Percentiles rank a stretch among this genome's conserved stretches.
These are phyloP conservation scores for Tetranychus truncatus DNA, from an alignment of 2,888 invertebrate species.

Conservation along the genomic window DNA sequence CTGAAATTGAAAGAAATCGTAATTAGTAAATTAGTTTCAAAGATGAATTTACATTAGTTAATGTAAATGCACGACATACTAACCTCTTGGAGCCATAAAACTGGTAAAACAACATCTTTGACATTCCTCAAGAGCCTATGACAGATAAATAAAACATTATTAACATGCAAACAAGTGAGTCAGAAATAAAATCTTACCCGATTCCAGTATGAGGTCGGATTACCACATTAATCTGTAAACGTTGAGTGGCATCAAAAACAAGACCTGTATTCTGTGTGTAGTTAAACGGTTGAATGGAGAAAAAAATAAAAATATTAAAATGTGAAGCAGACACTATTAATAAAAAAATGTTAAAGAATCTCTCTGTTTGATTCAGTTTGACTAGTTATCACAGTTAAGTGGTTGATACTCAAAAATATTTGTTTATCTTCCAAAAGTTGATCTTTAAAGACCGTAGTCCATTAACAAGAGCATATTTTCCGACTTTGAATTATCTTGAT, in stretches of 20 bases:
- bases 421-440: no score
- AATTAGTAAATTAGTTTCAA: background rate
- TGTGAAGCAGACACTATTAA: background rate
- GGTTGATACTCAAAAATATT: no score
- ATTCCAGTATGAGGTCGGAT: background rate
- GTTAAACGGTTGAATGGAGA: background rate
- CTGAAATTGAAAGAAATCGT: background rate
- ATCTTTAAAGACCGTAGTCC: background rate
- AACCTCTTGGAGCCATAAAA: slow-evolving; percentile 13
- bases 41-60: background rate
- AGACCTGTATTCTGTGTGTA: background rate
- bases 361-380: background rate
- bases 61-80: background rate
- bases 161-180: background rate
- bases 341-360: background rate
- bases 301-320: background rate
- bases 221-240: slow-evolving; percentile 6
- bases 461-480: background rate
- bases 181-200: background rate
- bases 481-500: background rate
- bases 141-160: background rate
- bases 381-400: background rate
- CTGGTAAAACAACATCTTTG: background rate
- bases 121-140: background rate
- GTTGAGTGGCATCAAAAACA: slow-evolving; percentile 8